Base-by-base conservation (phyloP, 2,888 invertebrate genomes). In the Drosophila pullipes region DNA sequence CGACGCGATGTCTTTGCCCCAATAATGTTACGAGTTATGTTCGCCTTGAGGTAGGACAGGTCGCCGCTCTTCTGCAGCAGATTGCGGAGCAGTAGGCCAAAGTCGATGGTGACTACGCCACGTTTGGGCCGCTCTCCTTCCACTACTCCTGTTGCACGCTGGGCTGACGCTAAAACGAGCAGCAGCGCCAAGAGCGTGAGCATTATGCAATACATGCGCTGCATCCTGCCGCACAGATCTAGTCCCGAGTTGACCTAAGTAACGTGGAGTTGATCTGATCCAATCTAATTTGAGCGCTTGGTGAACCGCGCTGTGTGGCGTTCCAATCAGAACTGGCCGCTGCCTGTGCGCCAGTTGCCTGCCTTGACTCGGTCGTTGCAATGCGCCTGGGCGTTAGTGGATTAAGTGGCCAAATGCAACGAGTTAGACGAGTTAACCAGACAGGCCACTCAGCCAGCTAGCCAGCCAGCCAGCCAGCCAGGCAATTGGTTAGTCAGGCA, bases 61-160 rank as follows among this genome's bases (percentile, higher is more conserved):
- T 88, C 76, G 2, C 88, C 92, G 66, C 92, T 92, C 63, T 92
- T 91, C 33, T 88, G 78, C 61, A 92, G 73, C 30, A 92, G 53
- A 75, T 88, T 92, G 11, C 91, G 90, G 52, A 92, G 67, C 47
- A 92, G 55, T 30, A 78, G 35, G 3, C 92, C 91, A 54, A 87
- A 78, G 37, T 92, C 92, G 33, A 92, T 71, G 50, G 85, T 90
- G 67, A 91, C 78, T 1, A 89, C 68, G 60, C 77, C 87, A n/a
- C 92, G 89, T 13, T 81, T 91, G 9, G 67, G 75, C 6, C 91
- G 89, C 37, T 60, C 41, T n/a, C 18, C 50, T 16, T 9, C 30
- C 39, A 13, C 5, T n/a, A 33, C 35, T 10, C 28, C 57, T 28
- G 37, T 30, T 16, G 35, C 4, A 25, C 39, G n/a, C 44, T 30